Conservation (phyloP, 2,797 vertebrate species). For the Varecia variegata region DNA sequence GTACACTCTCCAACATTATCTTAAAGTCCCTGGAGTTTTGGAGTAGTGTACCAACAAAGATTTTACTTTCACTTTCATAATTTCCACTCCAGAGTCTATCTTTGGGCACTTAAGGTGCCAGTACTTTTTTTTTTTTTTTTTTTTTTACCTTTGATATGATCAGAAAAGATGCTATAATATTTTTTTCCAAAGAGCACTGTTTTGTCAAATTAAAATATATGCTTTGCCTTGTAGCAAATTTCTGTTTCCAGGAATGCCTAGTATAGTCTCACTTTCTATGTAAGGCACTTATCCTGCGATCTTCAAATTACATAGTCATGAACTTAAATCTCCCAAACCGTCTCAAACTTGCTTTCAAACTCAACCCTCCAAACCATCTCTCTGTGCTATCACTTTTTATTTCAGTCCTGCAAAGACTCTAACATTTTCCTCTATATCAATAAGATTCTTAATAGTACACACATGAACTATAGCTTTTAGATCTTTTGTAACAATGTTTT, state of each 20-base stretch:
- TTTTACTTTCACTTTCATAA: neutral
- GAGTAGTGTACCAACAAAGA: neutral
- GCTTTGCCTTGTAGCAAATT: neutral
- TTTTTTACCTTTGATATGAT: neutral
- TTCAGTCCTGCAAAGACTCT: neutral
- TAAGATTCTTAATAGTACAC: neutral
- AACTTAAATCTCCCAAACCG: neutral
- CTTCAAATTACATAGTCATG: neutral
- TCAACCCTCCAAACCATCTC: neutral
- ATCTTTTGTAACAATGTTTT: neutral
- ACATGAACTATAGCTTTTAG: neutral
- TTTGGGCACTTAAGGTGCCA: neutral
- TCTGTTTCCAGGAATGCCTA: neutral
- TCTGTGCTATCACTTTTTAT: neutral
- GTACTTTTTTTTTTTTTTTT: neutral
- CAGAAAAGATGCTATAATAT: neutral
- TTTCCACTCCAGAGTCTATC: neutral
- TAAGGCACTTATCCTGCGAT: neutral
- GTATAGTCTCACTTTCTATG: neutral
- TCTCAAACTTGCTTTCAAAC: neutral
- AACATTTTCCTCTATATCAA: neutral
- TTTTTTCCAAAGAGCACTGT: neutral
- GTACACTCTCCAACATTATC: neutral
- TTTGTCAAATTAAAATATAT: neutral
- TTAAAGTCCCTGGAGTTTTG: neutral